A percentile compares a stretch with the other conserved stretches of the same genome.
phyloP scores from a whole-genome alignment of 2,113 vertebrate genomes.

The Heterochromis multidens region DNA sequence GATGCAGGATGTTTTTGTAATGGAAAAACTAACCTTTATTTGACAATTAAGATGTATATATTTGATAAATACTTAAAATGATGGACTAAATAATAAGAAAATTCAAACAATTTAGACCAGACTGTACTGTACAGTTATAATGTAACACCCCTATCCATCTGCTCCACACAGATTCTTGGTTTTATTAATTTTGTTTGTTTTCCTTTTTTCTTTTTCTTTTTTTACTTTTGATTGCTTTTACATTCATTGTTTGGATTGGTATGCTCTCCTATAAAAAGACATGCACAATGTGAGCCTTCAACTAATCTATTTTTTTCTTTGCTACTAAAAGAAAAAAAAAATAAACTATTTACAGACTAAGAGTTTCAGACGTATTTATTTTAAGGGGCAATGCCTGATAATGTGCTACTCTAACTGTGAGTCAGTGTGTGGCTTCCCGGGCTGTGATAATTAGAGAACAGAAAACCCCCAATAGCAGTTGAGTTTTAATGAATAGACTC shows the following conservation, averaged over 20 bases:
- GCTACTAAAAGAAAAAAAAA: too few relatives aligned
- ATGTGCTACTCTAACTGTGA: background rate
- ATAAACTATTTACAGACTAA: background rate
- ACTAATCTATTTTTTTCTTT: too few relatives aligned
- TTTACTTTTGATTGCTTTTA: background rate
- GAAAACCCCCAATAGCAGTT: background rate
- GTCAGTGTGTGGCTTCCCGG: background rate
- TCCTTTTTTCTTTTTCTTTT: background rate
- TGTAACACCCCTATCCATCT: background rate
- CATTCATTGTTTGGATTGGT: background rate
- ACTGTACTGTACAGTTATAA: background rate
- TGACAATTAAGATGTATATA: background rate
- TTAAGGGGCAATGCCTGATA: background rate
- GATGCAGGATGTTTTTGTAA: background rate
- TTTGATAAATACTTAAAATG: background rate
- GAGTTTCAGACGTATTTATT: background rate
- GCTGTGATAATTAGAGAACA: conserved; percentile 16
- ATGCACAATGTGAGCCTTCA: too few relatives aligned
- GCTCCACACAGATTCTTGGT: background rate
- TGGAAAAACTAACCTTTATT: background rate
- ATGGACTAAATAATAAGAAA: background rate
- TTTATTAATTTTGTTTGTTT: background rate
- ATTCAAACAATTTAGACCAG: background rate
- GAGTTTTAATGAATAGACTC: conserved; percentile 7
- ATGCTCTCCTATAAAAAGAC: background rate